Evolutionary conservation across 2,113 vertebrate genomes (phyloP).

Genomic region (Mionectes macconnelli): DNA sequence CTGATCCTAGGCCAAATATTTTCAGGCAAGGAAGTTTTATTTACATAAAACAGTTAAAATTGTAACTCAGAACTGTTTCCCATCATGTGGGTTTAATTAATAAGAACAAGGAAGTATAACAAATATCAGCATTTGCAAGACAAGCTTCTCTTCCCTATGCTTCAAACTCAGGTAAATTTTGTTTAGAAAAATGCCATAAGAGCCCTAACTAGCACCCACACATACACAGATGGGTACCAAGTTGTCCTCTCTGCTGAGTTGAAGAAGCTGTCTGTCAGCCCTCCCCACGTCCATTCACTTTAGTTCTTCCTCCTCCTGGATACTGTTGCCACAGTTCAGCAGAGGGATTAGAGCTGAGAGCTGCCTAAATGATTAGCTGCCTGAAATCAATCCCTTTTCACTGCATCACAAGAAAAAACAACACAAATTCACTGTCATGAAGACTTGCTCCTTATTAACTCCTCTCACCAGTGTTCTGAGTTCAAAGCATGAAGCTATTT

Average conservation of each 20-base stretch:
- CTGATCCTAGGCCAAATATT: slow-evolving; percentile 72
- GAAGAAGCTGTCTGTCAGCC: neutral
- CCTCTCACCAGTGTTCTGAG: neutral
- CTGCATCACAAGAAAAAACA: neutral
- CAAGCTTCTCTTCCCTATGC: neutral
- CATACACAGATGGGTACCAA: neutral
- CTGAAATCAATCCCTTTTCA: neutral
- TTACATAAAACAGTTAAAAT: slow-evolving; percentile 69
- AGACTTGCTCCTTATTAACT: neutral
- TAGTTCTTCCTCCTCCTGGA: neutral
- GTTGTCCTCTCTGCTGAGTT: neutral
- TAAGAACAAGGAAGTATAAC: slow-evolving; percentile 48
- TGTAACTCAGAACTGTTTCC: slow-evolving; percentile 52
- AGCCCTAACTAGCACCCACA: neutral
- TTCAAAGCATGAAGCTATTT: neutral
- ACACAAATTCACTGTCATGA: neutral
- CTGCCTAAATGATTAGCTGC: neutral
- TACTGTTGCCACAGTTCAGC: neutral
- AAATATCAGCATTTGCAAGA: slow-evolving; percentile 33
- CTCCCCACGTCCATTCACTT: neutral
- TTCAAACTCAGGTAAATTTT: neutral
- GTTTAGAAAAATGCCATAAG: neutral
- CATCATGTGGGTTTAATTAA: slow-evolving; percentile 40
- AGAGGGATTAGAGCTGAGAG: neutral
- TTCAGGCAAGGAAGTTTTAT: slow-evolving; percentile 68